Base-by-base conservation (phyloP, 1,140 invertebrate species). In the Diabrotica virgifera region DNA sequence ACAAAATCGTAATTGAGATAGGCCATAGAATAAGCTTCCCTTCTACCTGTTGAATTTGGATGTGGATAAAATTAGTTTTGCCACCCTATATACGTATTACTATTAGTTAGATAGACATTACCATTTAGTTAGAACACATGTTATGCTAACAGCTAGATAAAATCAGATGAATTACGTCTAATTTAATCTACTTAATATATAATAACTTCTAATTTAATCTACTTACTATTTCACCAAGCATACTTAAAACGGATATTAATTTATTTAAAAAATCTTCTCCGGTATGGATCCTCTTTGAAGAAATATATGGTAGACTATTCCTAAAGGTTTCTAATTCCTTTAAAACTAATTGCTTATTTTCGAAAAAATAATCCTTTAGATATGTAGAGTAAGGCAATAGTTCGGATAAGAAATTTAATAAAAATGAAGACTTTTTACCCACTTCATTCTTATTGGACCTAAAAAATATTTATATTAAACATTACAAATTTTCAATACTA, bases 191-290 rank as follows among this genome's bases (percentile, higher is more conserved):
- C 24, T 24, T 24, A 24, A 24, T n/a, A n/a, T n/a, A n/a, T 24
- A 24, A 24, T 24, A 24, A 24, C 24, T 24, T n/a, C n/a, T n/a
- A 1, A 24, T 24, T 24, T 24, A 24, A 2, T 24, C 24, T 55
- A 61, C 67, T 67, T 67, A 71, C 70, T 57, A 64, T 64, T 66
- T 73, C 69, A 64, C 70, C 64, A 64, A 71, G 64, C 51, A 65
- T 61, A 55, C 58, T 59, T 50, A 68, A 40, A 56, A 68, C 56
- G 24, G 38, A 52, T 40, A 66, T 13, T 38, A 74, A 38, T 46
- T 66, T 52, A 5, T 51, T 66, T 24, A 70, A 54, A 40, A 69
- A 68, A 66, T 67, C 53, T 36, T 24, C 46, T 36, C 59, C 51
- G 54, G 24, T 60, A 14, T 57, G 53, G 11, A 62, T 52, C 56